These are phyloP conservation scores for Thaumatotibia leucotreta DNA, from an alignment of 1,140 invertebrate genomes.

Conservation along the genomic window DNA sequence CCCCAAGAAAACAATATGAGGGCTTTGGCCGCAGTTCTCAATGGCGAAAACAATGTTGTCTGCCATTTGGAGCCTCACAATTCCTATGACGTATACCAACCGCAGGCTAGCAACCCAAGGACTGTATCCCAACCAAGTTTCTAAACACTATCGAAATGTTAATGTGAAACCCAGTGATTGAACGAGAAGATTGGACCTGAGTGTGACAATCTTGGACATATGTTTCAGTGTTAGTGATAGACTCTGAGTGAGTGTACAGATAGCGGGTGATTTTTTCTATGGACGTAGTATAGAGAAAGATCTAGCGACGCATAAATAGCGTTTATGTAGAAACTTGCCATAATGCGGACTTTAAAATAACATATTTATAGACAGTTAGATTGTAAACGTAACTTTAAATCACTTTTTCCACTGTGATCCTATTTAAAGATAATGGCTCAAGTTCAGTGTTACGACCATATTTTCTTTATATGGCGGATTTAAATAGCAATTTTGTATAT, in stretches of 20 bases:
- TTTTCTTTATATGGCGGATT: conserved; percentile 40
- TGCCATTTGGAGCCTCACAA: conserved; percentile 86
- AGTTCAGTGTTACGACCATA: conserved; percentile 60
- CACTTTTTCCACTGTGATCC: conserved; percentile 76
- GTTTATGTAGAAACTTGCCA: conserved; percentile 70
- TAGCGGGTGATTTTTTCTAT: conserved; percentile 69
- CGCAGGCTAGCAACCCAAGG: conserved; percentile 76
- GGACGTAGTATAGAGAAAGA: conserved; percentile 54
- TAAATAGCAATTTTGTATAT: conserved; percentile 56
- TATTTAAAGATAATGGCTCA: conserved; percentile 71
- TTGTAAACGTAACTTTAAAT: conserved; percentile 64
- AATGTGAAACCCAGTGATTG: background rate
- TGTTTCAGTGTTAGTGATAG: conserved; percentile 26
- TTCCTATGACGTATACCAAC: conserved; percentile 71
- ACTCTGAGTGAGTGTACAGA: conserved; percentile 49
- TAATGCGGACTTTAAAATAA: conserved; percentile 63
- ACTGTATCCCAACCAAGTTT: conserved; percentile 77
- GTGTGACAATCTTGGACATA: background rate
- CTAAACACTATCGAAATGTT: conserved; percentile 35
- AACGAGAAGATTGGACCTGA: background rate
- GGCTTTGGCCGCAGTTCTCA: conserved; percentile 85
- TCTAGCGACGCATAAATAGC: conserved; percentile 57
- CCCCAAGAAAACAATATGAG: conserved; percentile 78
- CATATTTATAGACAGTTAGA: conserved; percentile 55
- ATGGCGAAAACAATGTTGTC: conserved; percentile 87